These are phyloP conservation scores for Dione vanillae DNA, from an alignment of 2,888 invertebrate species.

Conservation along the genomic window DNA sequence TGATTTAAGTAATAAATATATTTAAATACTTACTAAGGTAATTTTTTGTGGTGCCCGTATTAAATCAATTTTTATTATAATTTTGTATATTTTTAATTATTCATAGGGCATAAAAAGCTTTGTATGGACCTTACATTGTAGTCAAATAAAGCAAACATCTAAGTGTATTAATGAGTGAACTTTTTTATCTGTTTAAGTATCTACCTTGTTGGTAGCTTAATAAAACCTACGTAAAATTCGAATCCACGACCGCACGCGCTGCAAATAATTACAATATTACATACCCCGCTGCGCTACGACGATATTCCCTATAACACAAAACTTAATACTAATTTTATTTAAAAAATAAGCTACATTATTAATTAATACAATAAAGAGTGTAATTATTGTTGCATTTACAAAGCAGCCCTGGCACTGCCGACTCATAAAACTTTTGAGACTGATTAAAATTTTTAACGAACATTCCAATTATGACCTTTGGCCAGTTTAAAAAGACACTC, in stretches of 20 bases:
- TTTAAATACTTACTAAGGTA: too few relatives aligned
- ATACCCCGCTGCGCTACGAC: background rate
- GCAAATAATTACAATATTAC: background rate
- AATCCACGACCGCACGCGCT: background rate
- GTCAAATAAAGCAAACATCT: background rate
- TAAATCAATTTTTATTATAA: too few relatives aligned
- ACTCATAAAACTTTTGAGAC: slow-evolving; percentile 73
- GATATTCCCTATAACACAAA: background rate
- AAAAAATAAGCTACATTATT: slow-evolving; percentile 53
- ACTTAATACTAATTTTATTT: slow-evolving; percentile 21
- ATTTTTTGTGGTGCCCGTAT: too few relatives aligned
- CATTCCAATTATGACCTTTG: slow-evolving; percentile 65
- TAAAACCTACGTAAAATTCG: background rate
- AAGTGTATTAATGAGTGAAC: background rate
- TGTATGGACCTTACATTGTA: background rate
- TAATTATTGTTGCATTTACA: slow-evolving; percentile 69
- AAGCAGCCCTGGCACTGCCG: slow-evolving; percentile 69
- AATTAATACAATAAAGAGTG: slow-evolving; percentile 56
- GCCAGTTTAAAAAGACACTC: slow-evolving; percentile 51
- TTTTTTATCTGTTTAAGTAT: background rate
- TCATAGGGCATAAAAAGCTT: background rate
- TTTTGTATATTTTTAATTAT: too few relatives aligned
- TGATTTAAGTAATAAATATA: too few relatives aligned
- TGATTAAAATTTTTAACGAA: slow-evolving; percentile 77
- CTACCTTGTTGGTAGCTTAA: background rate